Evolutionary conservation across 2,888 invertebrate genomes (phyloP).

Genomic region (Serripes groenlandicus): DNA sequence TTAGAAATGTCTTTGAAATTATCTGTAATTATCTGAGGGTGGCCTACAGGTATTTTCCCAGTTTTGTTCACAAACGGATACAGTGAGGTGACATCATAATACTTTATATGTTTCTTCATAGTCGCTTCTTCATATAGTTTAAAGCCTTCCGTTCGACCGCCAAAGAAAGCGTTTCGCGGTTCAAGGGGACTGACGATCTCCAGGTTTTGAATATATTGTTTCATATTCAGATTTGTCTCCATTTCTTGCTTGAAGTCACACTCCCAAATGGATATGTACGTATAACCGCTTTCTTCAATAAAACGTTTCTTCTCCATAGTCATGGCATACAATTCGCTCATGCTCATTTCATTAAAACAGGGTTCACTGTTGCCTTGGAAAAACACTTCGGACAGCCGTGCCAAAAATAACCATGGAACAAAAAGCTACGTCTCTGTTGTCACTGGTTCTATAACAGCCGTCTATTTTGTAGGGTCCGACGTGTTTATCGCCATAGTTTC

Average conservation of each 20-base stretch:
- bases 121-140: slow-evolving; percentile 65
- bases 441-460: slow-evolving; percentile 28
- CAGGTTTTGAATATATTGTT: slow-evolving; percentile 48
- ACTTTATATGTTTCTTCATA: slow-evolving; percentile 66
- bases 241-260: slow-evolving; percentile 59
- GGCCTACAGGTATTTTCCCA: slow-evolving; percentile 71
- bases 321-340: slow-evolving; percentile 35
- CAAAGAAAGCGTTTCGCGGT: slow-evolving; percentile 75
- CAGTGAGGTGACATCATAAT: slow-evolving; percentile 51
- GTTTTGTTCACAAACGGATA: slow-evolving; percentile 77
- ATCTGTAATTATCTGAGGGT: slow-evolving; percentile 70
- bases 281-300: slow-evolving; percentile 30
- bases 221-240: slow-evolving; percentile 54
- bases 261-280: slow-evolving; percentile 34
- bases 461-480: slow-evolving; percentile 36
- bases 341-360: slow-evolving; percentile 18
- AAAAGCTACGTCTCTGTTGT: slow-evolving; percentile 5
- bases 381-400: slow-evolving; percentile 32
- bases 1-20: slow-evolving; percentile 64
- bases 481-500: slow-evolving; percentile 33
- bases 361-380: slow-evolving; percentile 22
- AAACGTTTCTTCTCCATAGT: slow-evolving; percentile 33
- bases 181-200: slow-evolving; percentile 63
- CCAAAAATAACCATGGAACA: slow-evolving; percentile 45
- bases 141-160: slow-evolving; percentile 76